A percentile compares a stretch with the other conserved stretches of the same genome.
Evolutionary conservation across 2,797 vertebrate genomes (phyloP).

Genomic region (Chelmon rostratus): DNA sequence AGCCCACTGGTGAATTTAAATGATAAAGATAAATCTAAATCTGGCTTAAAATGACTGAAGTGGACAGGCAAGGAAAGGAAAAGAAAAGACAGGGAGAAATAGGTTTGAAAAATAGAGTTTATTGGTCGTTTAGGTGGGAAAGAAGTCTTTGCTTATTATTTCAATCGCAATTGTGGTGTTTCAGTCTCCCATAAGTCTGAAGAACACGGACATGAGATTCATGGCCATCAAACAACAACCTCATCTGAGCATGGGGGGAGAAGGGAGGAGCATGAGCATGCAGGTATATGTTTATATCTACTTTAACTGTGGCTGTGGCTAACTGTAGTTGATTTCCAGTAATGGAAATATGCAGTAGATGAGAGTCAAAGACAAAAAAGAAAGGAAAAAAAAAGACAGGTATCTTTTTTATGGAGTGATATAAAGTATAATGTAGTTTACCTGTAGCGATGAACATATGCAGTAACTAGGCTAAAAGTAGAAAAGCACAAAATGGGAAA

Average conservation of each 20-base stretch:
- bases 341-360: too few relatives aligned
- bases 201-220: constrained; percentile 2
- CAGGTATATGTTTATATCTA: not conserved
- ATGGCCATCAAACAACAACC: constrained; percentile 28
- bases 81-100: too few relatives aligned
- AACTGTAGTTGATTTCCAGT: not conserved
- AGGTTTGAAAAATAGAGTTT: too few relatives aligned
- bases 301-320: not conserved
- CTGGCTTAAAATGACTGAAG: too few relatives aligned
- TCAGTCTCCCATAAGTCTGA: constrained; percentile 41
- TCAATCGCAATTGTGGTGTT: not conserved
- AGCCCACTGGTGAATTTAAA: not conserved
- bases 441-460: not conserved
- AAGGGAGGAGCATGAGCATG: constrained; percentile 12
- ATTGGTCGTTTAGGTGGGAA: not conserved
- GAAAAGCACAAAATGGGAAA: not conserved
- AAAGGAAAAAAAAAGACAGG: too few relatives aligned
- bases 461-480: too few relatives aligned
- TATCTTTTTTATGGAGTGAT: too few relatives aligned
- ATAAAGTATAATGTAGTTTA: too few relatives aligned
- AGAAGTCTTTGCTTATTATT: not conserved
- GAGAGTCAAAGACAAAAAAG: too few relatives aligned
- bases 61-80: too few relatives aligned
- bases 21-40: too few relatives aligned
- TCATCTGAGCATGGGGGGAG: constrained; percentile 27